A percentile compares a stretch with the other conserved stretches of the same genome.
These are phyloP conservation scores for Muntiacus reevesi DNA, from an alignment of 2,113 vertebrate species.

Conservation along the genomic window DNA sequence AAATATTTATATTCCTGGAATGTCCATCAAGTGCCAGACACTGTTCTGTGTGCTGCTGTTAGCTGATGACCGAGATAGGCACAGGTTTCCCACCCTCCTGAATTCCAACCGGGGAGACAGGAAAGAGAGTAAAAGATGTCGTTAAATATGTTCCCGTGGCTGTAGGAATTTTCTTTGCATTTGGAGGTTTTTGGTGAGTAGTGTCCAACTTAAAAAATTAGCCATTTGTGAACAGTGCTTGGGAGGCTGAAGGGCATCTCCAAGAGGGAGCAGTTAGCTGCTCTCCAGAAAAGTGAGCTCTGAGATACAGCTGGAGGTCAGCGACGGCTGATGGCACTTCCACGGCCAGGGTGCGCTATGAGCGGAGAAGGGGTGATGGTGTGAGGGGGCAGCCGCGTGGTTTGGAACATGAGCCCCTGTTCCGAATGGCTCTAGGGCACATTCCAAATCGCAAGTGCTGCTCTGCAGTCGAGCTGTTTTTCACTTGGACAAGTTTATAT, in stretches of 20 bases:
- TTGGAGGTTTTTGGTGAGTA: neutral
- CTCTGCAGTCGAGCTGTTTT: constrained; percentile 38
- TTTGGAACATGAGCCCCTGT: neutral
- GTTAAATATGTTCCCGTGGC: neutral
- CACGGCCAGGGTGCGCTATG: accelerated
- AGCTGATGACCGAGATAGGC: neutral
- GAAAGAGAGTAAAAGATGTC: neutral
- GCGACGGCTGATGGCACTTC: neutral
- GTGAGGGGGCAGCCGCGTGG: neutral
- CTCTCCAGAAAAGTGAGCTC: neutral
- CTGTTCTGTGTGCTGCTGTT: neutral
- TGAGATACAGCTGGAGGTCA: neutral
- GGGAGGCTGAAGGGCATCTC: neutral
- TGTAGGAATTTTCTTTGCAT: neutral
- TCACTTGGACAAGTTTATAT: constrained; percentile 58
- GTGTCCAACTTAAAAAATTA: neutral
- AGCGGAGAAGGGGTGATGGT: neutral
- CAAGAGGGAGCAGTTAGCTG: neutral
- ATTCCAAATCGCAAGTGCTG: neutral
- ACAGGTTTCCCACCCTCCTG: neutral
- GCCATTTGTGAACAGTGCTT: neutral
- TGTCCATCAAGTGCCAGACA: neutral
- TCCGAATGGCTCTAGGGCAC: neutral
- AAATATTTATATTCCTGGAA: neutral
- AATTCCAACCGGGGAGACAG: neutral